Base-by-base conservation (phyloP, 2,797 vertebrate species). In the Micrastur ruficollis region DNA sequence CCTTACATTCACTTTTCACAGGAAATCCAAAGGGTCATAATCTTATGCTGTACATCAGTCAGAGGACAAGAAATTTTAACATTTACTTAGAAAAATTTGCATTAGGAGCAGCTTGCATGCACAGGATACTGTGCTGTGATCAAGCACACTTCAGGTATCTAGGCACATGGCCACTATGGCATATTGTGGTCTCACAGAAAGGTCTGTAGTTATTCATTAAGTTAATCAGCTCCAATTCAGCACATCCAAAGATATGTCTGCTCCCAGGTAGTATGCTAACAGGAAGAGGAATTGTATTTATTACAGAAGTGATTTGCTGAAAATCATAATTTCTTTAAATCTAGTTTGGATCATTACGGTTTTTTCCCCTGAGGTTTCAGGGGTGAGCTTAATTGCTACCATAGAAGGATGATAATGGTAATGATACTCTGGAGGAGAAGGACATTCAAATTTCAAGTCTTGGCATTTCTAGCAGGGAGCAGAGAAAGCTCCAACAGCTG, bases 401-500 rank as follows among this genome's bases (percentile, higher is more conserved):
- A 88, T 4, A 26, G 62, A 86, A 94, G 91, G 79, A 81, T 40
- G 86, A 21, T 42, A 91, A 80, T 1, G 2, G 52, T 72, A 86
- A 86, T 6, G 42, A 81, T 49, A 75, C 47, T 83, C 81, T 27
- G 17, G 68, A 94, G 70, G 36, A 92, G 38, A 16, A 86, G 26
- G 49, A 88, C 15, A 84, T 32, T 40, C 75, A 73, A 53, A 91
- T 93, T 86, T 88, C 21, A 82, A 75, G 70, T 63, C 65, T 34
- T 93, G 84, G 63, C 81, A 93, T 95, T 95, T 87, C 44, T 70
- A 75, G 47, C 5, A 81, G 44, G 56, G 70, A 89, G 44, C 62
- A 93, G 68, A 75, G 81, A 95, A 91, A 93, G 70, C 66, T 95
- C 92, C 93, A 96, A 85, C 93, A 90, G 88, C 90, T 75, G 89